Conservation (phyloP, 2,797 vertebrate genomes). For the Percopsis omiscomaycus region DNA sequence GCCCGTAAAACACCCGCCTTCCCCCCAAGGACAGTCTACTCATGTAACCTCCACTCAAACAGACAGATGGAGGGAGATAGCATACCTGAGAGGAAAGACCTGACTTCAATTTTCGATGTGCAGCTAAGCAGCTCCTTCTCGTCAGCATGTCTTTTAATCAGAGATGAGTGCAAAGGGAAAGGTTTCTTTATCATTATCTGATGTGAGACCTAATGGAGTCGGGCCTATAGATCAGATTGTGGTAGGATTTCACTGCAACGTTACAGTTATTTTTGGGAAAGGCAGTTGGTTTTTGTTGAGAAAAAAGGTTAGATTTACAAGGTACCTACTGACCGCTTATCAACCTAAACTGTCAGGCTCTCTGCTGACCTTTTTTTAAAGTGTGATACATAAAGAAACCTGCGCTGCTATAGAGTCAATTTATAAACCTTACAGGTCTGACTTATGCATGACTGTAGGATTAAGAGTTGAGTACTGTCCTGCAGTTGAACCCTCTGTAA, state of each 20-base stretch:
- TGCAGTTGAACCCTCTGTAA: conserved; percentile 30
- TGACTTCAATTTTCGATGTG: conserved; percentile 3
- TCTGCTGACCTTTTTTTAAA: conserved; percentile 1
- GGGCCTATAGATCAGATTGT: conserved; percentile 43
- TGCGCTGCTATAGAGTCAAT: conserved; percentile 5
- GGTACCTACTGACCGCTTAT: conserved; percentile 19
- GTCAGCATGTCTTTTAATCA: conserved; percentile 30
- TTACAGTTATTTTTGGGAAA: conserved; percentile 13
- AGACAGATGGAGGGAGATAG: conserved; percentile 25
- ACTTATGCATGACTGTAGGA: conserved; percentile 19
- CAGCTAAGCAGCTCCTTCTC: conserved; percentile 33
- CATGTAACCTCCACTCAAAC: conserved; percentile 35
- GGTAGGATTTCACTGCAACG: conserved; percentile 33
- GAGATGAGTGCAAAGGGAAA: conserved; percentile 31
- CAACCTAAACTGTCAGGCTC: conserved; percentile 6
- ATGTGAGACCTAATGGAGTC: conserved; percentile 35
- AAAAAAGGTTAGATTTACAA: conserved; percentile 35
- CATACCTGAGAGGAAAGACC: conserved; percentile 2
- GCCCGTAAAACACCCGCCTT: conserved; percentile 27
- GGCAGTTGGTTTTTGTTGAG: conserved; percentile 54
- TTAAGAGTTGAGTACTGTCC: conserved; percentile 30
- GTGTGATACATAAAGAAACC: conserved; percentile 16
- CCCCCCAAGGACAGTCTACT: conserved; percentile 39
- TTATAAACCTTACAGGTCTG: conserved; percentile 4
- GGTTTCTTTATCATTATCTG: conserved; percentile 42